Percentiles rank a stretch among this genome's conserved stretches.
Evolutionary conservation across 2,797 vertebrate genomes (phyloP).

Genomic region (Lateolabrax maculatus): DNA sequence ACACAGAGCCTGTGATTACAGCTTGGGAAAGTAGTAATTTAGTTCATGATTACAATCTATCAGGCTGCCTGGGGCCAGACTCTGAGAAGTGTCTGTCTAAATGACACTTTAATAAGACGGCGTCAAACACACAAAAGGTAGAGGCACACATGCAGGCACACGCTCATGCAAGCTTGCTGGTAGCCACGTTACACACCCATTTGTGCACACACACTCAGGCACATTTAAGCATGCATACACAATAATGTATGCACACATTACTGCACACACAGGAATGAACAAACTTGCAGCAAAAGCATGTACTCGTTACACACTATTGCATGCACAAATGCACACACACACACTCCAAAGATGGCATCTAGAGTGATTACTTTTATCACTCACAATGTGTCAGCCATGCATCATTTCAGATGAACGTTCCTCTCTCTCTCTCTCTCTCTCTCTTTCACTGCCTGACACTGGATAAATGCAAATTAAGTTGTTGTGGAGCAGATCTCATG

Average conservation of each 20-base stretch:
- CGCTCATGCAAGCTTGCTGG: conserved; percentile 54
- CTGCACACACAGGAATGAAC: conserved; percentile 6
- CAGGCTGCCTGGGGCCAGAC: conserved; percentile 84
- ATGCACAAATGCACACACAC: conserved; percentile 40
- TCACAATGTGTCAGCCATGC: conserved; percentile 78
- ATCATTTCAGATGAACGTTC: conserved; percentile 80
- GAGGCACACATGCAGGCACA: conserved; percentile 74
- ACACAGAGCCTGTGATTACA: conserved; percentile 78
- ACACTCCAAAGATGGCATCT: conserved; percentile 75
- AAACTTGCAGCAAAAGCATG: conserved; percentile 50
- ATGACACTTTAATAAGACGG: conserved; percentile 87
- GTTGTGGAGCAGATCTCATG: conserved; percentile 76
- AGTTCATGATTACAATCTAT: conserved; percentile 87
- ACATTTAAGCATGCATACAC: conserved; percentile 25
- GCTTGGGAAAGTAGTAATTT: conserved; percentile 86
- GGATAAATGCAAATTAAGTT: conserved; percentile 83
- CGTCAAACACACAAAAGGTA: conserved; percentile 82
- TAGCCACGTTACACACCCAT: conserved; percentile 29
- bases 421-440: conserved; percentile 43
- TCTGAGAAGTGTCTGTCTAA: conserved; percentile 85
- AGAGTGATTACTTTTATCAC: conserved; percentile 82
- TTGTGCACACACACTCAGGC: conserved; percentile 5
- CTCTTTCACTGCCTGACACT: conserved; percentile 72
- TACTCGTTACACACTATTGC: conserved; percentile 39
- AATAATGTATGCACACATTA: conserved; percentile 13